Evolutionary conservation across 2,888 invertebrate species (phyloP), one percentile per base, ranked within the genome.

Genomic region (Pseudococcus viburni): DNA sequence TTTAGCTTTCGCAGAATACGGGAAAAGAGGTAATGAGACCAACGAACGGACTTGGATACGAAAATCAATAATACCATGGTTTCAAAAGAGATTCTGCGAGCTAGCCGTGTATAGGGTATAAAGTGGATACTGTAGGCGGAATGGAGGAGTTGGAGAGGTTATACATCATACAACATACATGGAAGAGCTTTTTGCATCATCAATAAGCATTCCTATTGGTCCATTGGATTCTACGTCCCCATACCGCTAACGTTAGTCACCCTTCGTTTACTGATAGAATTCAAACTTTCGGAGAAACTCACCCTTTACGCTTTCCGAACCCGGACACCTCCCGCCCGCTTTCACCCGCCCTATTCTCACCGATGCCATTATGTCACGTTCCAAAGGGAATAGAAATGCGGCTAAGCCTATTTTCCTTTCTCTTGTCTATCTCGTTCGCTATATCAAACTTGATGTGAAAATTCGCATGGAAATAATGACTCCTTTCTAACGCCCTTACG

Each of bases 181-280:
- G 89, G 89, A 86, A 87, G 84, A 84, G 84, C 84, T 89, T 87
- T 87, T 87, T 84, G 86, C 89, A 86, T 89, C 86, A 89, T 89
- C 89, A 89, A 89, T 89, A 89, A 89, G 89, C 89, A 84, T 86
- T 89, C 86, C 89, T 89, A 89, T 89, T 89, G 89, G 89, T 89
- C 89, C 84, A 87, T 86, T 86, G 89, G 84, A 89, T 88, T 88
- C 46, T 85, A 48, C 84, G 84, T 84, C 64, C 84, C 84, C 55
- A 87, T 87, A 48, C 87, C 87, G 87, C 87, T 87, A 73, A 87
- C 77, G 77, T 80, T 87, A 87, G 87, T 80, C 87, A 87, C 87
- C 87, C 87, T 87, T 87, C 87, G 88, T 84, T 84, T 84, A 68
- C 88, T 88, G 88, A 88, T 88, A 88, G 88, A 88, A 88, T 88